Base-by-base conservation (phyloP, 2,888 invertebrate genomes). In the Pocota personata region DNA sequence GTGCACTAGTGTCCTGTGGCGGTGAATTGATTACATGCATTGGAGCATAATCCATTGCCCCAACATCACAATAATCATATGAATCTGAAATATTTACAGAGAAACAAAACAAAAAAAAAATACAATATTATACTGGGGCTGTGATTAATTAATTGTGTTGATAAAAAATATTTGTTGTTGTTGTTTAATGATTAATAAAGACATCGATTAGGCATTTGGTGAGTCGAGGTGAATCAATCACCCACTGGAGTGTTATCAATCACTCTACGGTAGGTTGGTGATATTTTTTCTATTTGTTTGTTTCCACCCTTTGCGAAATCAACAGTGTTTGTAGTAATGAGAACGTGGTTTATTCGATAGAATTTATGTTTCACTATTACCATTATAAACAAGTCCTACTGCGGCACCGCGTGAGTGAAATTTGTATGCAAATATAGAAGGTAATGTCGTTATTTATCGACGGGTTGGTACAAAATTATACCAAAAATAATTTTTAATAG, bases 11-110 rank as follows among this genome's bases (percentile, higher is more conserved):
- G 69, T 84, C 75, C 80, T 71, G 83, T 57, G 62, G 73, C 27
- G 78, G 72, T 43, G 64, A 52, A 67, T 86, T 86, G 76, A 86
- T 77, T 77, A 77, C 46, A 60, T 82, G 82, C 86, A 67, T 82
- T 60, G 82, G 66, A 50, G 72, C 76, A 86, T 67, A 82, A 72
- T 77, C 66, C 86, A 77, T 86, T 62, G 72, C 46, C 55, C 40
- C 60, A 52, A 46, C 82, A 77, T 82, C 72, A 55, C 64, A 55
- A 12, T 19, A 48, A 73, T 67, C 67, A 43, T 66, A 19, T 60
- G 64, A 80, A 80, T 75, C 84, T 84, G 58, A 71, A 80, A 75
- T 32, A 69, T 67, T 40, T 43, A n/a, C n/a, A 62, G 14, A 52
- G 19, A 62, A 73, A 64, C 77, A 24, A 73, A 48, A 37, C 5